Evolutionary conservation across 2,888 invertebrate species (phyloP), one percentile per base, ranked within the genome.

Genomic region (Aleiodes testaceus): DNA sequence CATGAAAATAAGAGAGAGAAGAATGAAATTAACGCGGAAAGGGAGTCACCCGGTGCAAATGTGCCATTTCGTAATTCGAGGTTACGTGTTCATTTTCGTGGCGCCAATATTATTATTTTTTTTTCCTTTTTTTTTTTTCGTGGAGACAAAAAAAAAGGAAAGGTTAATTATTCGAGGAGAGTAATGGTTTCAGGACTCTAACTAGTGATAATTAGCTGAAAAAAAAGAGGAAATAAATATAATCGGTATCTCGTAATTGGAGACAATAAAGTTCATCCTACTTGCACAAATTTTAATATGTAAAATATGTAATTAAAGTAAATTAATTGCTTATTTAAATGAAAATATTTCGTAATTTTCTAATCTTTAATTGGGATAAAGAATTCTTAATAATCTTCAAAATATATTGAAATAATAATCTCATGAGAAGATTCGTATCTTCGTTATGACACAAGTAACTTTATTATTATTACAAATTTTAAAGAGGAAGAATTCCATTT

Each of bases 1-100:
- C 47, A 69, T 26, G 36, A 30, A 65, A 68, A 49, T 49, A 49
- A 47, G 14, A 47, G 14, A 42, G 42, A 42, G 12, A 59, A 59
- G 26, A 59, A 36, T 18, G 14, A 59, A 59, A 59, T 49, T 66
- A 52, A 66, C 22, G 52, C 66, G 52, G 52, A 66, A 66, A 52
- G 66, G 52, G 66, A 66, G 36, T 16, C 47, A 11, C 36, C 47
- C 50, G 18, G 12, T 59, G 14, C 36, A 12, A 14, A 20, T 42
- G 18, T 66, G 18, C 47, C 42, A 66, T 70, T 70, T 70, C 70
- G 55, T 70, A 66, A 70, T 49, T 36, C 47, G 22, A 55, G 59
- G 44, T 70, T 70, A 70, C 70, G 70, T 66, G 61, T 66, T 66
- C n/a, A 49, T 68, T 66, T 70, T 66, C 66, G 59, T 61, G 70